These are phyloP conservation scores for Epirrhoe alternata DNA, from an alignment of 2,888 invertebrate genomes.

Conservation along the genomic window DNA sequence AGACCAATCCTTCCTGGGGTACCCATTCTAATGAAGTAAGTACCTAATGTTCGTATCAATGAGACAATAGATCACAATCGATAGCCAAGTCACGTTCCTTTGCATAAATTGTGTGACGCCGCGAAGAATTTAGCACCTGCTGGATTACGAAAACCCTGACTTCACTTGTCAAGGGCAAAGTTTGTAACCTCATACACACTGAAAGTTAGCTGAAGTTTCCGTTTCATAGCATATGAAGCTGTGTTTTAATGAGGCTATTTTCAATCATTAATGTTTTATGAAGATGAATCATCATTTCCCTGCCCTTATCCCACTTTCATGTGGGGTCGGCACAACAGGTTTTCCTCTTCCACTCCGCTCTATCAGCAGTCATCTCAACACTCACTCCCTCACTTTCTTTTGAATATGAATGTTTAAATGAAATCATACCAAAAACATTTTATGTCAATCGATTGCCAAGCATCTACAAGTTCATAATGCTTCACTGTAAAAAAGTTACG, in stretches of 20 bases:
- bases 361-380: no score
- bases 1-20: neutral
- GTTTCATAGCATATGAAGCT: neutral
- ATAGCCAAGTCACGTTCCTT: slow-evolving; percentile 65
- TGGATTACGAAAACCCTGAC: slow-evolving; percentile 57
- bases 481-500: no score
- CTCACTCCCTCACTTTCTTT: no score
- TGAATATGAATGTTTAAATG: no score
- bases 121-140: slow-evolving; percentile 38
- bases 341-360: no score
- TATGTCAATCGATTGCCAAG: no score
- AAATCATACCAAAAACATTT: no score
- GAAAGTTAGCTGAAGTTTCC: neutral
- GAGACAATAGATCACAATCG: slow-evolving; percentile 60
- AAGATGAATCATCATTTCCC: no score
- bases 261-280: no score
- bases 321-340: no score
- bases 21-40: slow-evolving; percentile 10
- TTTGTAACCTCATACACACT: slow-evolving; percentile 2
- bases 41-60: slow-evolving; percentile 43
- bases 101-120: slow-evolving; percentile 70
- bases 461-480: no score
- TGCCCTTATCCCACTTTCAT: no score
- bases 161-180: slow-evolving; percentile 50
- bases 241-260: neutral